phyloP scores from a whole-genome alignment of 2,797 vertebrate species.

The Pseudomugil tenellus region DNA sequence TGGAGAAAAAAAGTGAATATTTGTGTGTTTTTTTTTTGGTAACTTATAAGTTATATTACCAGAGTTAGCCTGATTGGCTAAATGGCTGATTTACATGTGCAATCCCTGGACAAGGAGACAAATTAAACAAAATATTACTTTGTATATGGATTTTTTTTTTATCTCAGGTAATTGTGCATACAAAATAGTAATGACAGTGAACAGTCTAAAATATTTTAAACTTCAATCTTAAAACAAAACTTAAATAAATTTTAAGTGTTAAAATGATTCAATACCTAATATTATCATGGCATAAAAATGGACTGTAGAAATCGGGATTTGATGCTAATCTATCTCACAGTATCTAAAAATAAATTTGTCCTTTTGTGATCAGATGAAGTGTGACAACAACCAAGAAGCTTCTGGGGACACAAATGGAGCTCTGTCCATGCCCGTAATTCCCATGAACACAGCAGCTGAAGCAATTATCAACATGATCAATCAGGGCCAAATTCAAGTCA shows the following conservation, averaged over 20 bases:
- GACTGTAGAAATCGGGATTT: neutral
- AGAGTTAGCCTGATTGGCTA: too few relatives aligned
- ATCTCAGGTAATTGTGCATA: neutral
- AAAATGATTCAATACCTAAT: too few relatives aligned
- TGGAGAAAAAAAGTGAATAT: neutral
- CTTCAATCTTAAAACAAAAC: too few relatives aligned
- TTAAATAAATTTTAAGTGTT: too few relatives aligned
- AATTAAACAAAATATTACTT: too few relatives aligned
- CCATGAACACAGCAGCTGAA: conserved; percentile 99
- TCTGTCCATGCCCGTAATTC: conserved; percentile 97
- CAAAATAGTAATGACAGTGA: too few relatives aligned
- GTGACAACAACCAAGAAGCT: conserved; percentile 89
- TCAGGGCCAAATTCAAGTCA: conserved; percentile 98
- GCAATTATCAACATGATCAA: conserved; percentile 99
- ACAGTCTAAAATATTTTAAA: too few relatives aligned
- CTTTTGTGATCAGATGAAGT: conserved; percentile 89
- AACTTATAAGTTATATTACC: too few relatives aligned
- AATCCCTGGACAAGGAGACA: too few relatives aligned
- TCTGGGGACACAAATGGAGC: conserved; percentile 86
- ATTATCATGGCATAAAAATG: too few relatives aligned
- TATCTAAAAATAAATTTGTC: conserved; percentile 17
- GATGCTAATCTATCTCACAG: neutral
- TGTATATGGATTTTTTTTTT: too few relatives aligned
- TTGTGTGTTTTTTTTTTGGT: neutral
- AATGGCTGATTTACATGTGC: too few relatives aligned